Evolutionary conservation across 2,888 invertebrate genomes (phyloP), one percentile per base, ranked within the genome.

Genomic region (Drosophila subquinaria): DNA sequence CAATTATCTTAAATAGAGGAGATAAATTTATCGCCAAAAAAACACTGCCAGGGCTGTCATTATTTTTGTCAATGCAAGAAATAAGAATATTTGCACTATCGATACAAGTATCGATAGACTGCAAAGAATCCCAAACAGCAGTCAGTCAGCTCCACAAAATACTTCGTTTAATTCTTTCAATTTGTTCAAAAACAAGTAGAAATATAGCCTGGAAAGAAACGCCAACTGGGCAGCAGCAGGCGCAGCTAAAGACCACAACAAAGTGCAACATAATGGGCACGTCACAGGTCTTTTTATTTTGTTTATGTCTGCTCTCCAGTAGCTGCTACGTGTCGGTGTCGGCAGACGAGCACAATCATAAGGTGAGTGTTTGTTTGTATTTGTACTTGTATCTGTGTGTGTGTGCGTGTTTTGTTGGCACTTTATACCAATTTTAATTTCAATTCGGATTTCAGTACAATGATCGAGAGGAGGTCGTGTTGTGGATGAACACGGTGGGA

Each of bases 401-500:
- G 62, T 45, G 13, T 69, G 66, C 47, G 43, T 2, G 50, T 59
- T 47, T 70, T 52, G 59, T 45, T 69, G 70, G 57, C 65, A 72
- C 17, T 53, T 43, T 17, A 3, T 15, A 20, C 33, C 20, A 45
- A 27, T 17, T 35, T 23, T 4, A 8, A 20, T 9, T 17, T 9
- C 11, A 38, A 3, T 27, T 27, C 27, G 27, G 0, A 5, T 11
- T 2, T 3, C 15, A 97, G 95, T 99, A 99, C 93, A 96, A 97
- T 91, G 96, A 97, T 90, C 95, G 96, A 79, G 99, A 99, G 90
- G 99, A 99, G 94, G 98, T 99, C 53, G 98, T 99, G 56, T 93
- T 99, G 72, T 99, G 99, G 99, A 99, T 99, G 99, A 99, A 99
- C 93, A 99, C 99, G 56, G 99, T 99, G 52, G 99, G 99, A 2